Base-by-base conservation (phyloP, 2,113 vertebrate species). In the Todiramphus saurophagus region DNA sequence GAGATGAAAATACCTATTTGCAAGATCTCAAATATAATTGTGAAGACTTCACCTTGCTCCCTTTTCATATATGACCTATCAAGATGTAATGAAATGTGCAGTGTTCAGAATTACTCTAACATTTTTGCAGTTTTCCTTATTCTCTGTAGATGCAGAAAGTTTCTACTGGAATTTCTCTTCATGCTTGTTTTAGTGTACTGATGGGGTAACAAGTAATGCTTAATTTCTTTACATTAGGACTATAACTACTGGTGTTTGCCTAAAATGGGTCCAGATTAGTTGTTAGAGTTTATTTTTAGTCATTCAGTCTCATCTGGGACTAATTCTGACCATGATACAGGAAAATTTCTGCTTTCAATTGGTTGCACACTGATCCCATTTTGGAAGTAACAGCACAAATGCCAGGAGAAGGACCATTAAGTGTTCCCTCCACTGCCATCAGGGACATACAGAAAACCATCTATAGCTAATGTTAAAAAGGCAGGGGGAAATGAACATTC, bases 271-370 rank as follows among this genome's bases (percentile, higher is more conserved):
- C 75, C 75, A 48, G 41, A 62, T 86, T 70, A 88, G 75, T 91
- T 93, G 58, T 91, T 73, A 76, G 28, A 48, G 41, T 88, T 93
- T 91, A 81, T 95, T 94, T 94, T 86, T 77, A 93, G 55, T 91
- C 41, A n/a, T 63, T 91, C 35, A 7, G 6, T 83, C 59, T 88
- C 94, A 90, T 63, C 75, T 86, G 92, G 68, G 92, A 48, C 82
- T 90, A 91, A 72, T 95, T 95, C 30, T 93, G 62, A 69, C 50
- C 4, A 2, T 28, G 75, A 67, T 77, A 59, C 28, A 67, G 44
- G 80, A 85, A 85, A 56, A 79, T 69, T 59, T 93, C 62, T 91
- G 78, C 78, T 95, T 60, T 69, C 75, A 88, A 23, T 80, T 94
- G 63, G 20, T 91, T 95, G 94, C 72, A 90, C 72, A 28, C 37